phyloP scores from a whole-genome alignment of 2,113 vertebrate species.

The Nesoenas mayeri region DNA sequence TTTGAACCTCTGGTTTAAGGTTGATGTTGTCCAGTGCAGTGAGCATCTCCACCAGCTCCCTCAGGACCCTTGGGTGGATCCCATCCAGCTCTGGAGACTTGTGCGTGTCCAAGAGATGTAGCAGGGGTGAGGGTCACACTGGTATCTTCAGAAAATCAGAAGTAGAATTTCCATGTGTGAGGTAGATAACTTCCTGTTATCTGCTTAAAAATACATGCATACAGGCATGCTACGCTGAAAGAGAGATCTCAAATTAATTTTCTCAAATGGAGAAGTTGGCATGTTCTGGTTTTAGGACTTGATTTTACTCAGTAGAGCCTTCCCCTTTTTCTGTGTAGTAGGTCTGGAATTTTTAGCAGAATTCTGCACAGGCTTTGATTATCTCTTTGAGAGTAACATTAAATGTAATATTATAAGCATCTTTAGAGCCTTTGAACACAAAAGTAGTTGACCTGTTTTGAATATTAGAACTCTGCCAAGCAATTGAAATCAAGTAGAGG shows the following conservation, averaged over 20 bases:
- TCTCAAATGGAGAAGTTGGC: neutral
- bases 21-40: neutral
- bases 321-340: neutral
- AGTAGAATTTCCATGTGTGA: neutral
- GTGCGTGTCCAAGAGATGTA: no score
- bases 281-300: neutral
- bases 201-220: neutral
- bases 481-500: neutral
- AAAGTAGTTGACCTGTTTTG: neutral
- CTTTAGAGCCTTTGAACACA: neutral
- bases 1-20: neutral
- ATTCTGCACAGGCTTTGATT: neutral
- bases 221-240: neutral
- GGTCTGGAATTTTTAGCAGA: neutral
- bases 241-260: neutral
- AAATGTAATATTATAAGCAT: neutral
- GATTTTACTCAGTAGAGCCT: neutral
- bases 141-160: neutral
- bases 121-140: no score
- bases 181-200: neutral
- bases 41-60: no score
- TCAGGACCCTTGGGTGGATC: no score
- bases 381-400: neutral
- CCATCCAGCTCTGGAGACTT: no score
- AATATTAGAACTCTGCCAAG: neutral